Conservation (phyloP, 53 echinoderm and acorn worm species). For the Echinometra lucunter region DNA sequence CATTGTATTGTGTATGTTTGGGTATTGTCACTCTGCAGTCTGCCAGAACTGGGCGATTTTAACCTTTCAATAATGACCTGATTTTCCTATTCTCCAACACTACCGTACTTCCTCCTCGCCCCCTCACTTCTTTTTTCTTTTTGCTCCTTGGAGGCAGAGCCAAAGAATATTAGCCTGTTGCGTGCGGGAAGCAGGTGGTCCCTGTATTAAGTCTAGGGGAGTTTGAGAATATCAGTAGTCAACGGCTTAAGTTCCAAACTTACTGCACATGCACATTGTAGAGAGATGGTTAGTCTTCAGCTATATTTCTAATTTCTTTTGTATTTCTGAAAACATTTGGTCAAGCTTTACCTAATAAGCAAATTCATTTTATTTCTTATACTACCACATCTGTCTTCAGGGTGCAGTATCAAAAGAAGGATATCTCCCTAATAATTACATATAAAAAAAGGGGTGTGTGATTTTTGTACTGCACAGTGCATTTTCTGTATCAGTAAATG, state of each 20-base stretch:
- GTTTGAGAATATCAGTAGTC: no score
- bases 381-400: not conserved
- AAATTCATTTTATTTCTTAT: not conserved
- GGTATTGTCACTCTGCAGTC: constrained; percentile 40
- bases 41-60: constrained; percentile 32
- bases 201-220: no score
- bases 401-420: not conserved
- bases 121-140: not conserved
- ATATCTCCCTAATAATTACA: no score
- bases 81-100: constrained; percentile 20
- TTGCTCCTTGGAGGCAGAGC: not conserved
- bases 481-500: no score
- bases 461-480: no score
- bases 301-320: not conserved
- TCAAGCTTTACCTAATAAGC: not conserved
- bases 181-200: no score
- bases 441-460: no score
- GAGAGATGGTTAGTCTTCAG: not conserved
- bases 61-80: constrained; percentile 49
- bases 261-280: not conserved
- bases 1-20: constrained; percentile 6
- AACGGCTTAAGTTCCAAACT: not conserved
- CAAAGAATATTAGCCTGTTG: not conserved
- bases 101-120: constrained; percentile 14
- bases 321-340: not conserved